These are phyloP conservation scores for Diaphora mendica DNA, from an alignment of 2,888 invertebrate species.

Conservation along the genomic window DNA sequence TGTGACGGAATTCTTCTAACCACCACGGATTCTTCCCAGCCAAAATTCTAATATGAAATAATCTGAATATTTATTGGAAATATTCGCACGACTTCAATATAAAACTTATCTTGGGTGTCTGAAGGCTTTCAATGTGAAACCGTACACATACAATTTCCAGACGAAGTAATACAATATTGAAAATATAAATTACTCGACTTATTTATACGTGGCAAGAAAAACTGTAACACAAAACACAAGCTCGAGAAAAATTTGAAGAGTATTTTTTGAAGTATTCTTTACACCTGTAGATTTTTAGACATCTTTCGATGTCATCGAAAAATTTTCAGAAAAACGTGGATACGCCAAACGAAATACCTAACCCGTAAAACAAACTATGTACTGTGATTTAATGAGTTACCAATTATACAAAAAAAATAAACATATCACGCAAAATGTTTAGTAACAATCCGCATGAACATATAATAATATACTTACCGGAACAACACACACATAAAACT, in stretches of 20 bases:
- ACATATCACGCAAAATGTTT: no score
- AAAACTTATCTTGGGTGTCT: conserved; percentile 6
- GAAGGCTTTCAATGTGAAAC: conserved; percentile 18
- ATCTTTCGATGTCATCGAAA: background rate
- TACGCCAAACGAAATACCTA: background rate
- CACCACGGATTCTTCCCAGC: background rate
- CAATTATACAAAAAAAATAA: background rate
- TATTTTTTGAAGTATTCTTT: background rate
- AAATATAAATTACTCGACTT: conserved; percentile 29
- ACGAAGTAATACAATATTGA: conserved; percentile 25
- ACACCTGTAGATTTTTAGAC: background rate
- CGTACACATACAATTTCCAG: conserved; percentile 4
- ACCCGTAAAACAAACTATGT: no score
- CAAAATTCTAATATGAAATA: conserved; percentile 1
- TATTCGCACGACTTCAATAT: conserved; percentile 1
- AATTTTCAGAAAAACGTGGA: background rate
- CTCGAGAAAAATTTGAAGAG: background rate
- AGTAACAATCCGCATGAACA: no score
- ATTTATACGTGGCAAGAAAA: conserved; percentile 27
- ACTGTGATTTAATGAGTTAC: background rate
- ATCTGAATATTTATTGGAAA: conserved; percentile 7
- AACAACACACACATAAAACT: no score
- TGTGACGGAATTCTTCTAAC: background rate
- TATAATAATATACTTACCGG: no score
- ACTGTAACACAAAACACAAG: background rate